Conservation (phyloP, 2,888 invertebrate species). For the Cryptus viduatorius region DNA sequence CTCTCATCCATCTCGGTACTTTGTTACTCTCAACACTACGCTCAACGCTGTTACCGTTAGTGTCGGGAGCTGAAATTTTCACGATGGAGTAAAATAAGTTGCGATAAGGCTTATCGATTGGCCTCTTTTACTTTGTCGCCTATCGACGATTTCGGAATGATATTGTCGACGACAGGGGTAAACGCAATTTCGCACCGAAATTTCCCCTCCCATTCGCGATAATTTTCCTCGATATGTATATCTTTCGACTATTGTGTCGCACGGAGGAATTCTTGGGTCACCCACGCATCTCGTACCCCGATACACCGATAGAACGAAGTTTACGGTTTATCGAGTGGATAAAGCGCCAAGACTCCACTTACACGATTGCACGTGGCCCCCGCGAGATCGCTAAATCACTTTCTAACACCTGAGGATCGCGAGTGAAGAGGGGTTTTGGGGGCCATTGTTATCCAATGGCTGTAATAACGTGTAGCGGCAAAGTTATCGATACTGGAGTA, state of each 20-base stretch:
- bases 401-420: constrained; percentile 30
- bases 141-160: not conserved
- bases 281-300: not conserved
- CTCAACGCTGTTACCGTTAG: not conserved
- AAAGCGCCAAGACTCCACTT: not conserved
- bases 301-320: not conserved
- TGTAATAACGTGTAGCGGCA: not conserved
- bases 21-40: not conserved
- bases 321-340: constrained; percentile 1
- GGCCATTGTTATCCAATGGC: not conserved
- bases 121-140: not conserved
- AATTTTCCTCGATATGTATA: not conserved
- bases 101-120: not conserved
- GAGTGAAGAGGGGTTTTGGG: not conserved
- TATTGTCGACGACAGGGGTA: not conserved
- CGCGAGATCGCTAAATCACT: constrained; percentile 12
- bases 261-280: not conserved
- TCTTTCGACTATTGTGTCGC: not conserved
- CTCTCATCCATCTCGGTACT: not conserved
- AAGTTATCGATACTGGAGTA: not conserved
- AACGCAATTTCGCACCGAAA: not conserved
- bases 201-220: not conserved
- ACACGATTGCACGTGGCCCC: not conserved
- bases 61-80: not conserved
- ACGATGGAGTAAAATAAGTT: not conserved